Base-by-base conservation (phyloP, 1,140 invertebrate species). In the Eueides isabella region DNA sequence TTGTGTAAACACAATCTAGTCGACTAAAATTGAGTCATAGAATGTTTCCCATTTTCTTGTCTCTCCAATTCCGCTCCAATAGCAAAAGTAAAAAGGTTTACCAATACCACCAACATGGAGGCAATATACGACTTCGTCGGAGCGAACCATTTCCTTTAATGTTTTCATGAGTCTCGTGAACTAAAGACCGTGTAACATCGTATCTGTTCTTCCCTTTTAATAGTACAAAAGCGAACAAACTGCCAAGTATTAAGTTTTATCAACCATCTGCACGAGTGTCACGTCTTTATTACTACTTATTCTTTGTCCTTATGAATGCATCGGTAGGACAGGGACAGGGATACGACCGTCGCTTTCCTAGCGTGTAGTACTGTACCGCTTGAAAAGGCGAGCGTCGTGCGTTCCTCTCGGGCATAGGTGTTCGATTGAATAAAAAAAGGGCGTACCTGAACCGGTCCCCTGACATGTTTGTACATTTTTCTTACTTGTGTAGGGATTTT, bases 271-370 rank as follows among this genome's bases (percentile, higher is more conserved):
- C 85, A 92, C 81, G 86, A 89, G 84, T 90, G 88, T 91, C 90
- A 92, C 89, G 90, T 92, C 90, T 92, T 87, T 92, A 92, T 92
- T 89, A 86, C 88, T 90, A 87, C 88, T 90, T 92, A 92, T 88
- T 90, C 91, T 91, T 91, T 91, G 90, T 88, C 86, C 84, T 87
- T 82, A 80, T 87, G 86, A 85, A 89, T 89, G 89, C 85, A 89
- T 74, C 75, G 81, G 75, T 63, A 61, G 72, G 69, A 69, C 80
- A 82, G 70, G 77, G 86, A 89, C 48, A 72, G 79, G 71, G 31
- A 82, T 84, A 84, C 79, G 44, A 72, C 70, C 66, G 78, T 90
- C 85, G 74, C 80, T 64, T 80, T 90, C 65, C 61, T 71, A 74
- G 72, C 71, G 79, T 81, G 80, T 82, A 78, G 81, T 83, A 82